These are phyloP conservation scores for Coluber constrictor DNA, from an alignment of 2,797 vertebrate genomes.

Conservation along the genomic window DNA sequence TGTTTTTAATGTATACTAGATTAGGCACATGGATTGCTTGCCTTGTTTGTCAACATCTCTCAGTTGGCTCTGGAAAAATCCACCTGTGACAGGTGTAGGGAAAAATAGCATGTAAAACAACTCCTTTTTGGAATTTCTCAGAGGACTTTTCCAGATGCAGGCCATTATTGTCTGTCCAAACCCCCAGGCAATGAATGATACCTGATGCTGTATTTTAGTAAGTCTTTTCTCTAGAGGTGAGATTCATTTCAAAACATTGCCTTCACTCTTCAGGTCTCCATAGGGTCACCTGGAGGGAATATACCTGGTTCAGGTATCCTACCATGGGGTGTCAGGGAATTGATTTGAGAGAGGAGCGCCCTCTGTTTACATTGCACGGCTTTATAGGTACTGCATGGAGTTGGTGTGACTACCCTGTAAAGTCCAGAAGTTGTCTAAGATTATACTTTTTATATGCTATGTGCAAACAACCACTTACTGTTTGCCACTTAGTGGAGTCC, in stretches of 20 bases:
- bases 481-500: not conserved
- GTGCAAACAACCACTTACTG: not conserved
- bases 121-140: not conserved
- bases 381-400: not conserved
- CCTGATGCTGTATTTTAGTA: not conserved
- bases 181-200: not conserved
- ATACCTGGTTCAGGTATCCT: not conserved
- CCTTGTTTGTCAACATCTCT: not conserved
- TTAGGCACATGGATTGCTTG: not conserved
- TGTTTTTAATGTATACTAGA: not conserved
- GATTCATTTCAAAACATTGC: slow-evolving; percentile 27
- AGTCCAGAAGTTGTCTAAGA: not conserved
- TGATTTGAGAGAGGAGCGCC: not conserved
- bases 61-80: not conserved
- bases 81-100: not conserved
- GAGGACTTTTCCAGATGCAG: not conserved
- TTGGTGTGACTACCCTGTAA: not conserved
- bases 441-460: not conserved
- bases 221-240: not conserved
- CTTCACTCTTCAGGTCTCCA: not conserved
- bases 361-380: not conserved
- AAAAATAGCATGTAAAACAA: slow-evolving; percentile 4
- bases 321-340: not conserved
- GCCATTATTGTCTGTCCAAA: not conserved
- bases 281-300: not conserved